phyloP scores from a whole-genome alignment of 2,113 vertebrate species.

The Neolamprologus fasciatus region DNA sequence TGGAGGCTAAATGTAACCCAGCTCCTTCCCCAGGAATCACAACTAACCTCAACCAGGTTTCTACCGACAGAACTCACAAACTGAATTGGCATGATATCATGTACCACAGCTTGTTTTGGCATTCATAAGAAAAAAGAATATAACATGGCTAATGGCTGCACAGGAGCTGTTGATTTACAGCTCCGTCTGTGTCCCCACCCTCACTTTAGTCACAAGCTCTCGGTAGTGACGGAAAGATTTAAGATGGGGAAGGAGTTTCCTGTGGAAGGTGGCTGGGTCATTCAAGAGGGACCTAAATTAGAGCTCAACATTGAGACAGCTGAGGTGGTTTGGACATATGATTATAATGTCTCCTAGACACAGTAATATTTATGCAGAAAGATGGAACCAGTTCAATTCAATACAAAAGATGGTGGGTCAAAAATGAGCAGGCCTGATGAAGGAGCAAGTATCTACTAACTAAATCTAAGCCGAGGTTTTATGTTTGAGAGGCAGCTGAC shows the following conservation, averaged over 20 bases:
- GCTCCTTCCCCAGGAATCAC: background rate
- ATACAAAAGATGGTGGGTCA: background rate
- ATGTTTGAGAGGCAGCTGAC: background rate
- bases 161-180: background rate
- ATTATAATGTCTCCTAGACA: background rate
- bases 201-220: background rate
- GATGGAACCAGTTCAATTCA: background rate
- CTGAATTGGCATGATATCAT: background rate
- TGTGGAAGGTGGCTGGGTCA: background rate
- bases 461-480: background rate
- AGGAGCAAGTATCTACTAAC: background rate
- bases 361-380: background rate
- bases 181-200: background rate
- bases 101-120: background rate
- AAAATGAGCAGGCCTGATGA: background rate
- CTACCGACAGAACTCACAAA: background rate
- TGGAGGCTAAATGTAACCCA: background rate
- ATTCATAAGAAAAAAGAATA: background rate
- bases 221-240: background rate
- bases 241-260: background rate
- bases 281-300: background rate
- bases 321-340: background rate
- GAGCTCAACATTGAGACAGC: background rate
- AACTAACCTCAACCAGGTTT: rapidly evolving
- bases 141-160: background rate